Conservation (phyloP, 2,797 vertebrate species). For the Borostomias antarcticus region DNA sequence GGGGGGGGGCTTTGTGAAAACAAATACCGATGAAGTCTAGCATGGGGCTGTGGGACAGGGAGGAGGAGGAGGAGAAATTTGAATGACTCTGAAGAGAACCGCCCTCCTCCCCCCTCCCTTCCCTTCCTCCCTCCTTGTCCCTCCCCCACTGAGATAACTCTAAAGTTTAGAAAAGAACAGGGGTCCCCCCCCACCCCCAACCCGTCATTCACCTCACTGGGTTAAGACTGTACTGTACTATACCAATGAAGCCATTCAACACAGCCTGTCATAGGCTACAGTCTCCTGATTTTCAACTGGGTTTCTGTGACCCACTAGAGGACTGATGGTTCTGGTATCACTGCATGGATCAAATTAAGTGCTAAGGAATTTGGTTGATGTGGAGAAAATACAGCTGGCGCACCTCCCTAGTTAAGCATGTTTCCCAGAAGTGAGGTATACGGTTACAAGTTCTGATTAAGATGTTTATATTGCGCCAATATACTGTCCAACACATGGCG, state of each 20-base stretch:
- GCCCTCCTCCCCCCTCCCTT: slow-evolving; percentile 21
- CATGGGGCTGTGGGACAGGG: slow-evolving; percentile 69
- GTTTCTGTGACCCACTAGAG: neutral
- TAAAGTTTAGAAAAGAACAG: slow-evolving; percentile 49
- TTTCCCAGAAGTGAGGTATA: slow-evolving; percentile 4
- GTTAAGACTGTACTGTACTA: slow-evolving; percentile 39
- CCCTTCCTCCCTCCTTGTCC: slow-evolving; percentile 39
- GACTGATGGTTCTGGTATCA: slow-evolving; percentile 36
- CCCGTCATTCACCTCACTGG: slow-evolving; percentile 16
- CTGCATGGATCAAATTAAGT: slow-evolving; percentile 34
- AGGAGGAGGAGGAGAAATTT: slow-evolving; percentile 52
- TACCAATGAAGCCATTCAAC: slow-evolving; percentile 54
- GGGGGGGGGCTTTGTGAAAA: slow-evolving; percentile 60
- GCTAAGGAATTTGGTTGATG: slow-evolving; percentile 41
- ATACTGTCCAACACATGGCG: neutral
- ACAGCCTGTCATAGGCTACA: slow-evolving; percentile 29
- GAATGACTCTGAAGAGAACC: slow-evolving; percentile 55
- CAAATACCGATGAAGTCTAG: slow-evolving; percentile 76
- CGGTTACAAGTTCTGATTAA: neutral
- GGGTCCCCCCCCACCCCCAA: slow-evolving; percentile 15
- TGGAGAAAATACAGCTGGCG: slow-evolving; percentile 27
- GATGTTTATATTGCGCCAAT: neutral
- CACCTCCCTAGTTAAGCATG: neutral
- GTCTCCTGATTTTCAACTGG: neutral
- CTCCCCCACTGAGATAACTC: slow-evolving; percentile 66